phyloP scores from a whole-genome alignment of 2,113 vertebrate genomes.

The Oryzias melastigma region DNA sequence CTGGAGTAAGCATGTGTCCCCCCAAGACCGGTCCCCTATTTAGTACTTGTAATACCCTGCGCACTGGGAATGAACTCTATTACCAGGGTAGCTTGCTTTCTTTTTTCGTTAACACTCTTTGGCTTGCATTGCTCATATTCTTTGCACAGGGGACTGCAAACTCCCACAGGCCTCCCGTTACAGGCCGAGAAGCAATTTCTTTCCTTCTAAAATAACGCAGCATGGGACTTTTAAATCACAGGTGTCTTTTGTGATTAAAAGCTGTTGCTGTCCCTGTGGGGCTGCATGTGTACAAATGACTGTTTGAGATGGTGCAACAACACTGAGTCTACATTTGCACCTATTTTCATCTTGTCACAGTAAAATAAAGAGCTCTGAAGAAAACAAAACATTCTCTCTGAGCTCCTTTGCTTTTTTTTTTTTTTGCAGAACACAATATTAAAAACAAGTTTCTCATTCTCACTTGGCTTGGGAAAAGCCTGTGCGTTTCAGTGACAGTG shows the following conservation, averaged over 20 bases:
- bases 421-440: constrained; percentile 12
- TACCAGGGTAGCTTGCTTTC: constrained; percentile 43
- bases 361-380: constrained; percentile 13
- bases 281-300: background rate
- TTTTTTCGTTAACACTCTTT: constrained; percentile 22
- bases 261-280: constrained; percentile 28
- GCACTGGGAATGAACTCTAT: constrained; percentile 65
- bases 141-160: constrained; percentile 46
- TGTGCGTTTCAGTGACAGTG: constrained; percentile 21
- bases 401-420: background rate
- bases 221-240: constrained; percentile 32
- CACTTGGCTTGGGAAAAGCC: constrained; percentile 34
- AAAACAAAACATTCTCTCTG: constrained; percentile 18
- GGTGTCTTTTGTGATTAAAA: constrained; percentile 56
- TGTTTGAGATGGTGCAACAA: background rate
- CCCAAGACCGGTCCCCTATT: constrained; percentile 43
- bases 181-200: constrained; percentile 47
- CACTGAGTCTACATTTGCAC: constrained; percentile 13
- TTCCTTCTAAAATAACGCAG: constrained; percentile 40
- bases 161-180: constrained; percentile 43
- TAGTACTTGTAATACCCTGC: constrained; percentile 58
- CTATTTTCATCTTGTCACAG: constrained; percentile 19
- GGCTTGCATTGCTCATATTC: constrained; percentile 46
- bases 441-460: constrained; percentile 13
- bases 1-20: constrained; percentile 41